Evolutionary conservation across 2,113 vertebrate species (phyloP), one percentile per base, ranked within the genome.

Genomic region (Anoplopoma fimbria): DNA sequence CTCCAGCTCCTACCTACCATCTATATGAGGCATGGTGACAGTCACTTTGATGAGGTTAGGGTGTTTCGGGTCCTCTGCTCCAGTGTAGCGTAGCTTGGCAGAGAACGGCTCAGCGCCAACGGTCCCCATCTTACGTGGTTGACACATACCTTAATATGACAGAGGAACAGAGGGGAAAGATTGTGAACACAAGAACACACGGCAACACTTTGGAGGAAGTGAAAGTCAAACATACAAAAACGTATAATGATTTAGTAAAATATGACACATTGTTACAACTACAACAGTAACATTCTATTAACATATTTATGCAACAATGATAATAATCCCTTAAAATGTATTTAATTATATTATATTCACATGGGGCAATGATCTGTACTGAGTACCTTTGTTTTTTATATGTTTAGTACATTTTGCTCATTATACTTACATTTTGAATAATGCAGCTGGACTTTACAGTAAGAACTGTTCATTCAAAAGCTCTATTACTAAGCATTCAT

Each of bases 51-150:
- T 95, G 63, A 99, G 96, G 91, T 98, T 99, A 70, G 96, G 70
- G 78, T 96, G 95, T 79, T 95, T 93, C 0, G 94, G 92, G 90
- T 99, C 98, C 55, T 97, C 97, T 0, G 97, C 86, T 67, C 97
- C 97, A 0, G 96, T 97, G 91, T 99, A 98, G 81, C 96, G 96
- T 38, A 99, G 84, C 80, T 97, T 98, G 34, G 98, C 97, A 63
- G 98, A 98, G 95, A 99, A 99, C 0, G 98, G 98, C 84, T 99
- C 98, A 0, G 97, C 97, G 8, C 98, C 98, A 40, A 98, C 97
- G 0, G 95, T 95, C 79, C 97, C 97, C 75, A 95, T 89, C 82
- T 97, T 92, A 8, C 95, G 96, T 29, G 97, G 97, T 29, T 97
- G 98, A 89, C 98, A 99, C 92, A 99, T 96, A 81, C 98, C 98